Evolutionary conservation across 2,888 invertebrate species (phyloP), one percentile per base, ranked within the genome.

Genomic region (Tenthredo amoena): DNA sequence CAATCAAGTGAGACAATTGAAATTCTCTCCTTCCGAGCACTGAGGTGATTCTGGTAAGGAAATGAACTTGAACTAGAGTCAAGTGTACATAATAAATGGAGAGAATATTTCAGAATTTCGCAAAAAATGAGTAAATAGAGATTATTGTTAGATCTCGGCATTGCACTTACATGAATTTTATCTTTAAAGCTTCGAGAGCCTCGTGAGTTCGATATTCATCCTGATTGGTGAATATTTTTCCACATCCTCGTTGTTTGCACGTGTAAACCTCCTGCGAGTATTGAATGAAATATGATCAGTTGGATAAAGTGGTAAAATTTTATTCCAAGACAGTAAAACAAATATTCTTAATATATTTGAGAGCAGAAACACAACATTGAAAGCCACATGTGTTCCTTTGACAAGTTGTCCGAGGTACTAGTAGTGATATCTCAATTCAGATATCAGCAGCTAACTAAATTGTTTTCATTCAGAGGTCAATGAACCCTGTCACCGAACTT

Each of bases 381-480:
- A 26, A 21, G 0, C 62, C 62, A 62, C 12, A 4, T 62, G 26
- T 3, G 34, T 34, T 68, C 6, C 1, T 34, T 68, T 34, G 34
- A 18, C 34, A 68, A 68, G 68, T 31, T 34, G 34, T 26, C 31
- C 1, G 12, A 21, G 15, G 26, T 47, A 21, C 4, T 12, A 26
- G 21, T 7, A 7, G 40, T 21, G 4, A 74, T 74, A 21, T 55
- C 18, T 55, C n/a, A 31, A 55, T 31, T 50, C 34, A 55, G 55
- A 77, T 55, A 18, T 77, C 26, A 55, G 6, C 50, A 77, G 21
- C 21, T 18, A 43, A 40, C 21, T 43, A 21, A 58, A 91, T 91
- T 93, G 93, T 93, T 93, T 92, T 93, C 92, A 89, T 88, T 91
- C 90, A 90, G 90, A 90, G 93, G 92, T 93, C 93, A 91, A 91